A percentile compares a stretch with the other conserved stretches of the same genome.
These are phyloP conservation scores for Forbesichthys papilliferus DNA, from an alignment of 2,113 vertebrate species.

Conservation along the genomic window DNA sequence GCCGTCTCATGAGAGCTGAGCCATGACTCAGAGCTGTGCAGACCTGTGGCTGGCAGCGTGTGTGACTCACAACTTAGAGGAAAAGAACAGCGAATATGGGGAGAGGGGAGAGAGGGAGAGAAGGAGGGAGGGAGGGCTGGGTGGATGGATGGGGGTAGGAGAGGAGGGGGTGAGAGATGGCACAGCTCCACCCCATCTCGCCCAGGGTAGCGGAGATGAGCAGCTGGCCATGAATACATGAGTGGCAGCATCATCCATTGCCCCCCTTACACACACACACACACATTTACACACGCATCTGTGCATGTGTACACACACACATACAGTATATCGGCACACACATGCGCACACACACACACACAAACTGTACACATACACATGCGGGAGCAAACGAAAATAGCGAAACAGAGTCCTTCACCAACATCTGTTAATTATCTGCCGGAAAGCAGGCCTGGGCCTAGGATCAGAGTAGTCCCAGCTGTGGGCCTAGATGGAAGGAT, in stretches of 20 bases:
- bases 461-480: constrained; percentile 69
- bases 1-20: constrained; percentile 67
- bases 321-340: background rate
- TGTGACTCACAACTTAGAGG: constrained; percentile 67
- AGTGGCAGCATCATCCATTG: constrained; percentile 43
- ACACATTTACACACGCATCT: background rate
- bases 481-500: constrained; percentile 53
- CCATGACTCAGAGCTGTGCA: constrained; percentile 70
- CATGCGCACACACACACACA: constrained; percentile 13
- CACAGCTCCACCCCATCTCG: constrained; percentile 31
- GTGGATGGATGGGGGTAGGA: constrained; percentile 25
- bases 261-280: constrained; percentile 17
- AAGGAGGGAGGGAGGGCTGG: constrained; percentile 23
- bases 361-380: constrained; percentile 17
- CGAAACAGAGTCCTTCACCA: constrained; percentile 61
- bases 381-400: constrained; percentile 65
- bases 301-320: background rate
- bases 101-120: constrained; percentile 1
- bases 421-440: constrained; percentile 78
- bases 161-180: background rate
- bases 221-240: constrained; percentile 72
- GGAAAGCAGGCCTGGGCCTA: constrained; percentile 54
- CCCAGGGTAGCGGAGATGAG: constrained; percentile 52
- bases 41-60: constrained; percentile 68
- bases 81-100: constrained; percentile 31